Evolutionary conservation across 2,797 vertebrate genomes (phyloP).

Genomic region (Sebastes alutus): DNA sequence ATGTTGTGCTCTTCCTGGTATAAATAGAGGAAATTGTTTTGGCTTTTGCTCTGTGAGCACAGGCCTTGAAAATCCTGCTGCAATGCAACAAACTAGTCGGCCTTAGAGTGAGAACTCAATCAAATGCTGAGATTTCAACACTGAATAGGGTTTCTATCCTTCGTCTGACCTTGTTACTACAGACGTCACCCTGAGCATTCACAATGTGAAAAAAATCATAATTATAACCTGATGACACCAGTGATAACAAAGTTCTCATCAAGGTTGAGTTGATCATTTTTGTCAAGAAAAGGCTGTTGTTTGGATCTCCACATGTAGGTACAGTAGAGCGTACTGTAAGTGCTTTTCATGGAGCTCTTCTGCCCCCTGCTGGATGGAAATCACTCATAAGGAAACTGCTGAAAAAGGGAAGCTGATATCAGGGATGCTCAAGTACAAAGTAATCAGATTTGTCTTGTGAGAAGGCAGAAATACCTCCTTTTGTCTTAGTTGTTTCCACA

Average conservation of each 20-base stretch:
- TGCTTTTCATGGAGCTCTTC: constrained; percentile 47
- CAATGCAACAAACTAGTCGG: constrained; percentile 3
- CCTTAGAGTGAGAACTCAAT: constrained; percentile 2
- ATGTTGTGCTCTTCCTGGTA: not conserved
- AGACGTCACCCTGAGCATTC: not conserved
- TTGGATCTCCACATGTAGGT: not conserved
- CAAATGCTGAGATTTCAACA: not conserved
- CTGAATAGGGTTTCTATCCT: not conserved
- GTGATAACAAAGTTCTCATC: not conserved
- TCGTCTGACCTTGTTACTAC: not conserved
- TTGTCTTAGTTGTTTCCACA: not conserved
- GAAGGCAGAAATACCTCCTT: not conserved
- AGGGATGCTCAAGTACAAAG: not conserved
- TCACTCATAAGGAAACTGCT: not conserved
- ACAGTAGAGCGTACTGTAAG: not conserved
- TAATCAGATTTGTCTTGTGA: not conserved
- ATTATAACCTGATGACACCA: not conserved
- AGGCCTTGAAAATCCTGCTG: constrained; percentile 35
- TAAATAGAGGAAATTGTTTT: not conserved
- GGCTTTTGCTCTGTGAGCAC: not conserved
- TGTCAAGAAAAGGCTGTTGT: not conserved
- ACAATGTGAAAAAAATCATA: not conserved
- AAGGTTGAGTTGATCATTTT: constrained; percentile 21
- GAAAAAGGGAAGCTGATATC: not conserved
- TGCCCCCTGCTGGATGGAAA: constrained; percentile 71